Percentiles rank a stretch among this genome's conserved stretches.
Conservation (phyloP, 2,797 vertebrate species). For the Rhadinocentrus ornatus region DNA sequence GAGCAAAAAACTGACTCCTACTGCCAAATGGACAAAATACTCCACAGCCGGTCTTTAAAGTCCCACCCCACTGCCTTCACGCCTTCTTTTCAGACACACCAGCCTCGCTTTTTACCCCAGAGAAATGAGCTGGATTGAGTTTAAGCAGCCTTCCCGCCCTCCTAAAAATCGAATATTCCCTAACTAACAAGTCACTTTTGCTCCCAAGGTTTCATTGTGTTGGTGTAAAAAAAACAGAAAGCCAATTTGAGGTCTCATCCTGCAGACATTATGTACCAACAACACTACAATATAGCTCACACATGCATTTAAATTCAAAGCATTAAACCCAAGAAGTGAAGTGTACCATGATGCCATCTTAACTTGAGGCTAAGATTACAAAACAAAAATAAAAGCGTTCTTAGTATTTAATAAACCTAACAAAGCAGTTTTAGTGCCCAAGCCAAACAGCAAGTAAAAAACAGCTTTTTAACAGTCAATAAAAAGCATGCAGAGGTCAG, state of each 20-base stretch:
- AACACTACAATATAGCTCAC: neutral
- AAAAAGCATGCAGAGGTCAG: neutral
- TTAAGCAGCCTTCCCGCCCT: slow-evolving; percentile 40
- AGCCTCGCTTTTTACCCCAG: slow-evolving; percentile 29
- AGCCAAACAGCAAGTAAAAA: neutral
- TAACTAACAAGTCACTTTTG: slow-evolving; percentile 45
- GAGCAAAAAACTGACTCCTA: slow-evolving; percentile 63
- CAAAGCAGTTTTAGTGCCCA: neutral
- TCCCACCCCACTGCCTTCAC: slow-evolving; percentile 52
- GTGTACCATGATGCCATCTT: neutral
- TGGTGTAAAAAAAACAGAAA: slow-evolving; percentile 25
- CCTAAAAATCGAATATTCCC: slow-evolving; percentile 41
- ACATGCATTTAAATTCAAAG: neutral
- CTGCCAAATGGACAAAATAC: slow-evolving; percentile 70
- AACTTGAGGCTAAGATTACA: no score
- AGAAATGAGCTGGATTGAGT: slow-evolving; percentile 48
- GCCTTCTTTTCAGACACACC: slow-evolving; percentile 48
- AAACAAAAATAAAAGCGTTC: neutral
- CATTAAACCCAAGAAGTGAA: neutral
- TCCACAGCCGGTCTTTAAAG: slow-evolving; percentile 61
- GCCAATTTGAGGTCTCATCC: neutral
- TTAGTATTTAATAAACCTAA: no score
- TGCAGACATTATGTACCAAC: neutral
- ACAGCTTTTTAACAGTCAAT: neutral
- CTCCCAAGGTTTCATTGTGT: slow-evolving; percentile 33